Evolutionary conservation across 2,113 vertebrate genomes (phyloP), one percentile per base, ranked within the genome.

Genomic region (Passer domesticus): DNA sequence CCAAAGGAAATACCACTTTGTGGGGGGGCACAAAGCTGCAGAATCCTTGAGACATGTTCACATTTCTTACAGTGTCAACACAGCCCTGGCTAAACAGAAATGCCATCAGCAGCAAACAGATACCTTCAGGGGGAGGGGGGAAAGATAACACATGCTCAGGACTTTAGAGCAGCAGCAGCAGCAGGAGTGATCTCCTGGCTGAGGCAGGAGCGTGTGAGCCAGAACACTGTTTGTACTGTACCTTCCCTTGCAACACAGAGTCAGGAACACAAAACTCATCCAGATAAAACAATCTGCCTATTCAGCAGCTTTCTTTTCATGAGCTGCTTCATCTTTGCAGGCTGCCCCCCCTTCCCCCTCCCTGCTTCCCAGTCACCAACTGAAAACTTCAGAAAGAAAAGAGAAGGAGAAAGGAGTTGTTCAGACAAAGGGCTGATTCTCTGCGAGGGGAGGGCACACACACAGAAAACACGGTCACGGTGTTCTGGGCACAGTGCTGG

Each of bases 341-440:
- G 73, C 79, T 93, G 58, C 16, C 41, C 33, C 70, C 33, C 17
- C 16, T 15, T 33, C 31, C 93, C 68, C 92, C 82, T 92, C 78
- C 76, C 19, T 8, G 83, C 91, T 94, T 63, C 56, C 79, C 10
- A 60, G 87, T 83, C 9, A 18, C 82, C 70, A 89, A 58, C 59
- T 93, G 89, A 89, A 95, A 96, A 97, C 24, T 68, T 77, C 47
- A 88, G 96, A 63, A 79, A 75, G 69, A 77, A 91, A 90, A 85
- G 63, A 82, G 49, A 74, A 60, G 82, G 87, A 90, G 83, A 95
- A 91, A 74, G 80, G 89, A 94, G 79, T 41, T 76, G 86, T 16
- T 81, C 47, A 85, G 96, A 97, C 93, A 97, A 98, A 97, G 95
- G 53, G 56, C 62, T 14, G 41, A 92, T 97, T 97, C 94, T 97